Evolutionary conservation across 2,888 invertebrate genomes (phyloP).

Genomic region (Opisthograptis luteolata): DNA sequence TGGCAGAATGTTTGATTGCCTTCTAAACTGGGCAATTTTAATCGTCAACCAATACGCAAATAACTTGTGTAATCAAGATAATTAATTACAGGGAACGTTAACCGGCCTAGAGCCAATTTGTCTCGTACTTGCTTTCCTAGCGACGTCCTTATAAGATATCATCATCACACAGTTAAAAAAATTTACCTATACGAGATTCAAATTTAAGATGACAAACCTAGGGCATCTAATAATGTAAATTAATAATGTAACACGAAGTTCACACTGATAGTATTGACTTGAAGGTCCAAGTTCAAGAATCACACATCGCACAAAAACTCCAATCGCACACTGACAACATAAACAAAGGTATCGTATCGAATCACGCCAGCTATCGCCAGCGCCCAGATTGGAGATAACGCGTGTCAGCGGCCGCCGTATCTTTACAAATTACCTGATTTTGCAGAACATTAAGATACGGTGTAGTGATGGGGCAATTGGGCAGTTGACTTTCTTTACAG

Average conservation of each 20-base stretch:
- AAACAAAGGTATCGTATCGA: constrained; percentile 20
- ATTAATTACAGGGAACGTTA: too few relatives aligned
- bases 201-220: neutral
- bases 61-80: too few relatives aligned
- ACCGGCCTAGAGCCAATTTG: too few relatives aligned
- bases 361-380: constrained; percentile 21
- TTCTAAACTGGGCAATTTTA: too few relatives aligned
- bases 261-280: neutral
- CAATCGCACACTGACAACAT: constrained; percentile 18
- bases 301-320: neutral
- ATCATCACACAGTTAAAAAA: too few relatives aligned
- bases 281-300: neutral
- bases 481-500: too few relatives aligned
- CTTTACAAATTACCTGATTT: constrained; percentile 24
- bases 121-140: too few relatives aligned
- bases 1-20: too few relatives aligned
- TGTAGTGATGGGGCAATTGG: constrained; percentile 4
- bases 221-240: neutral
- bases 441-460: constrained; percentile 15
- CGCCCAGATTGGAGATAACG: constrained; percentile 20
- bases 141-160: too few relatives aligned
- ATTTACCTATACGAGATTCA: too few relatives aligned
- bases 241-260: too few relatives aligned
- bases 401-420: constrained; percentile 16
- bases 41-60: too few relatives aligned